Conservation (phyloP, 2,113 vertebrate genomes). For the Thunnus thynnus region DNA sequence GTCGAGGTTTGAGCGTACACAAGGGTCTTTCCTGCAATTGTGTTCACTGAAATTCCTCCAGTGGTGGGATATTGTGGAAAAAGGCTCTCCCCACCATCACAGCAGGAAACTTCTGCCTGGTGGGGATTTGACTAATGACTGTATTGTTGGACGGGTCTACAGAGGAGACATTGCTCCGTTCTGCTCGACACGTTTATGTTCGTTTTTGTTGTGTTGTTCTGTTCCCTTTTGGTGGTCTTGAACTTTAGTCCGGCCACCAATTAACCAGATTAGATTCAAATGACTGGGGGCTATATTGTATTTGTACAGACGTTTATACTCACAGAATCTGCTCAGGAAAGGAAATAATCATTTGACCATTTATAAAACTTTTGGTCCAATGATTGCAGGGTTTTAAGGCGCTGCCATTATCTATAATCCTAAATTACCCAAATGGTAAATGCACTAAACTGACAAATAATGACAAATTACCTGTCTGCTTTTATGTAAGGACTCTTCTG, state of each 20-base stretch:
- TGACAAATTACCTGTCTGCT: constrained; percentile 32
- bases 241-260: neutral
- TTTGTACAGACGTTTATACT: neutral
- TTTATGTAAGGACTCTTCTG: constrained; percentile 22
- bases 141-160: constrained; percentile 57
- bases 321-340: too few relatives aligned
- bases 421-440: constrained; percentile 25
- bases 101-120: constrained; percentile 64
- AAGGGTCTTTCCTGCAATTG: constrained; percentile 76
- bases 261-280: neutral
- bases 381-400: neutral
- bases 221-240: neutral
- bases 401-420: constrained; percentile 27
- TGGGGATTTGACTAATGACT: constrained; percentile 50
- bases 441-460: constrained; percentile 30
- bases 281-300: too few relatives aligned
- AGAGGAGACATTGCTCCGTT: neutral
- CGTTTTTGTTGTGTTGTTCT: neutral
- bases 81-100: constrained; percentile 25
- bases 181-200: neutral
- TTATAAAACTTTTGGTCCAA: neutral
- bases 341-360: too few relatives aligned
- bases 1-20: constrained; percentile 3
- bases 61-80: constrained; percentile 35
- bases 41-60: constrained; percentile 53